Evolutionary conservation across 1,140 invertebrate species (phyloP).

Genomic region (Lerema accius): DNA sequence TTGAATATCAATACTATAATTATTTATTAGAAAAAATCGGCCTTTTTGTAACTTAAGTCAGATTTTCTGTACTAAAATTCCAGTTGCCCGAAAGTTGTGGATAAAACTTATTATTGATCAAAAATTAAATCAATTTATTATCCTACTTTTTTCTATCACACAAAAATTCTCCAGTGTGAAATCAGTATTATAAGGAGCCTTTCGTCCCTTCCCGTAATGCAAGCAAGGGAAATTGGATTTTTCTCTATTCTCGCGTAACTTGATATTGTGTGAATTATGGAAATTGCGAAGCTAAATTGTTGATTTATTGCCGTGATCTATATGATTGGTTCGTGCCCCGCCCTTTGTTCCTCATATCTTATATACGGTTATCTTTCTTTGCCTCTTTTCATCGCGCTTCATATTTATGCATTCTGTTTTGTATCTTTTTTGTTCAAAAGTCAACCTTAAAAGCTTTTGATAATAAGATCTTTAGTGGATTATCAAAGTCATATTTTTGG

Average conservation of each 20-base stretch:
- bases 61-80: too few relatives aligned
- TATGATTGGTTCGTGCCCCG: slow-evolving; percentile 49
- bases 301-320: slow-evolving; percentile 72
- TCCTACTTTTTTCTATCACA: not conserved
- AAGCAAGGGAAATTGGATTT: slow-evolving; percentile 71
- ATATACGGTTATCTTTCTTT: slow-evolving; percentile 30
- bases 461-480: too few relatives aligned
- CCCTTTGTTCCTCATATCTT: slow-evolving; percentile 9
- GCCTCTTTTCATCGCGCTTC: not conserved
- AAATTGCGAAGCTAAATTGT: slow-evolving; percentile 75
- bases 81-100: too few relatives aligned
- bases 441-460: too few relatives aligned
- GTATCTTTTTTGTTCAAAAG: too few relatives aligned
- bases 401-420: too few relatives aligned
- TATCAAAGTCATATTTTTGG: too few relatives aligned
- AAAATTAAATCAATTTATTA: too few relatives aligned
- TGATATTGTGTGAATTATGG: slow-evolving; percentile 80
- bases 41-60: too few relatives aligned
- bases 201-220: slow-evolving; percentile 57
- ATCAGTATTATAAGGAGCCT: slow-evolving; percentile 34
- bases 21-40: too few relatives aligned
- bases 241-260: slow-evolving; percentile 68
- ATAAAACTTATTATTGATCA: too few relatives aligned
- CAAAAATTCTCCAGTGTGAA: slow-evolving; percentile 43
- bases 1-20: too few relatives aligned